phyloP scores from a whole-genome alignment of 1,140 invertebrate genomes.

The Pachyrhynchus sulphureomaculatus region DNA sequence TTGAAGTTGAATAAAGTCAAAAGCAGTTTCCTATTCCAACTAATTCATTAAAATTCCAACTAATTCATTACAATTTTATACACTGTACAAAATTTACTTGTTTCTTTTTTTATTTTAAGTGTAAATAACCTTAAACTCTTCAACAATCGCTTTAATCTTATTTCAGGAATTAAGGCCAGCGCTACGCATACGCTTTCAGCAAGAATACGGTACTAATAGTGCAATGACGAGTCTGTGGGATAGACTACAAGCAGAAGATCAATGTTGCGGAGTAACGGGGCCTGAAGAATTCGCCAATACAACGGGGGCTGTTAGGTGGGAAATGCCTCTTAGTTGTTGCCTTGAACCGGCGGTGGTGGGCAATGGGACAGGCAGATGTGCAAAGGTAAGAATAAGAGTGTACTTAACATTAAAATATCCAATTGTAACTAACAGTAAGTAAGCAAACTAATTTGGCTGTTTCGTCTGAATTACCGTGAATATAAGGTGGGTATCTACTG shows the following conservation, averaged over 20 bases:
- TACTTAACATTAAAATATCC: neutral
- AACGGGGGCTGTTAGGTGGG: slow-evolving; percentile 34
- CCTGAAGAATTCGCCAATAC: slow-evolving; percentile 37
- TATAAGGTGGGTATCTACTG: too few relatives aligned
- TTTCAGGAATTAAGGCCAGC: slow-evolving; percentile 69
- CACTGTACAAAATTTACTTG: too few relatives aligned
- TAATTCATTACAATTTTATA: too few relatives aligned
- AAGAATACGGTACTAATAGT: slow-evolving; percentile 70
- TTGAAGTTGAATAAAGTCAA: too few relatives aligned
- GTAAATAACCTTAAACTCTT: too few relatives aligned
- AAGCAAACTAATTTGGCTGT: neutral
- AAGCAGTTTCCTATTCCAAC: too few relatives aligned
- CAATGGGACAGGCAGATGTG: slow-evolving; percentile 21
- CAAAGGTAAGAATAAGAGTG: slow-evolving; percentile 14
- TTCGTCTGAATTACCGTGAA: too few relatives aligned
- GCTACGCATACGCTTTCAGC: slow-evolving; percentile 56
- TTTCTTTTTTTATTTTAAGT: too few relatives aligned
- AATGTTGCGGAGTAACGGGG: slow-evolving; percentile 73
- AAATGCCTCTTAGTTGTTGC: slow-evolving; percentile 48
- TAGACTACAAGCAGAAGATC: slow-evolving; percentile 70
- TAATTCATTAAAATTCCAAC: too few relatives aligned
- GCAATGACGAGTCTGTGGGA: slow-evolving; percentile 81
- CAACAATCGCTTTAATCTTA: too few relatives aligned
- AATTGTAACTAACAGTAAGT: neutral
- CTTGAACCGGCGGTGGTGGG: slow-evolving; percentile 29